Evolutionary conservation across 2,888 invertebrate genomes (phyloP).

Genomic region (Stratiomys singularior): DNA sequence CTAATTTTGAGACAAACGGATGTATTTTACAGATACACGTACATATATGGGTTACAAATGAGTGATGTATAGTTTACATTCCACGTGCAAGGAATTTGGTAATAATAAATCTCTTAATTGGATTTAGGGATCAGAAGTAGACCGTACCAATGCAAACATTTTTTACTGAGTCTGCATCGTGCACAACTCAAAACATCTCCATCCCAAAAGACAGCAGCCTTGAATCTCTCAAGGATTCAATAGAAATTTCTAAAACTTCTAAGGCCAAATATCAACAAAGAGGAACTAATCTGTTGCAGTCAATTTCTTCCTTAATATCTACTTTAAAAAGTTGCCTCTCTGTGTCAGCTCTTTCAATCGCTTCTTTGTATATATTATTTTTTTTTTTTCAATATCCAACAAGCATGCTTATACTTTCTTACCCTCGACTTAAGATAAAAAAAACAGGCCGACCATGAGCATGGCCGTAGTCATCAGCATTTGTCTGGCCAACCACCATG

Average conservation of each 20-base stretch:
- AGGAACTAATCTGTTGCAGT: neutral
- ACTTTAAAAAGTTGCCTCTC: neutral
- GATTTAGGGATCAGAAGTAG: too few relatives aligned
- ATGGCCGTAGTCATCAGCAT: neutral
- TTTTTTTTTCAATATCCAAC: neutral
- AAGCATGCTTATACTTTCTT: neutral
- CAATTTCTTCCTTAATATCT: neutral
- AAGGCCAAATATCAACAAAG: neutral
- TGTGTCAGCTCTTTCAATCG: neutral
- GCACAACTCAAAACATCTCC: too few relatives aligned
- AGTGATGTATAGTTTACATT: too few relatives aligned
- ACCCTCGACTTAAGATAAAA: neutral
- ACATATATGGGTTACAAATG: too few relatives aligned
- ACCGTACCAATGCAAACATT: too few relatives aligned
- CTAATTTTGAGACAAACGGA: neutral
- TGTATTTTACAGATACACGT: neutral
- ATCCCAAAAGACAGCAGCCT: too few relatives aligned
- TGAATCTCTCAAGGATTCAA: too few relatives aligned
- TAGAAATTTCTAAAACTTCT: too few relatives aligned
- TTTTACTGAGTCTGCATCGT: too few relatives aligned
- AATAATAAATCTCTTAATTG: too few relatives aligned
- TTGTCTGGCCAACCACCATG: neutral
- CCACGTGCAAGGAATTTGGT: too few relatives aligned
- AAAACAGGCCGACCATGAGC: neutral
- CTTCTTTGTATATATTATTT: neutral